Evolutionary conservation across 2,797 vertebrate genomes (phyloP), one percentile per base, ranked within the genome.

Genomic region (Perodicticus potto): DNA sequence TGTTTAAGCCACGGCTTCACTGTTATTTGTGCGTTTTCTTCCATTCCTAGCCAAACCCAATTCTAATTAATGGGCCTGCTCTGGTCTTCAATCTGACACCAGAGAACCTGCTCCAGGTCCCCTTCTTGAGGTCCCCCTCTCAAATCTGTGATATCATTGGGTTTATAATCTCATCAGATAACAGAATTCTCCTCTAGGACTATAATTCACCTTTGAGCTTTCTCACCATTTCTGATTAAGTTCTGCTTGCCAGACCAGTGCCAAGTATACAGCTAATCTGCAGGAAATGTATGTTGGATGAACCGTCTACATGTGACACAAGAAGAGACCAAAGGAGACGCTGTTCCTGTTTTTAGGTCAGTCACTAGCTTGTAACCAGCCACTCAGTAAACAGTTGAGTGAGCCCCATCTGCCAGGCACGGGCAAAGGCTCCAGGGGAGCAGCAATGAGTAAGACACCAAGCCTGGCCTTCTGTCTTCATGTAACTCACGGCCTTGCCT

Each of bases 191-290:
- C 65, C 40, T 16, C 61, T 13, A 25, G 19, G n/a, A n/a, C 10
- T 93, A 34, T 13, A 61, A 19, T 69, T 88, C 63, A 88, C 12
- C 78, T 82, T 90, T 90, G 90, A 49, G 29, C 57, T 96, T 82
- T 70, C 43, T 49, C 45, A 49, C 45, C 45, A 49, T 49, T 49
- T 49, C 45, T 49, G 45, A 49, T 49, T 13, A 49, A 49, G 45
- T 49, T 49, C 45, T 49, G 45, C 45, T 49, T 49, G 45, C 11
- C 45, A 93, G 59, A 72, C 63, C 12, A 23, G 43, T n/a, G 45
- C 32, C 29, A 17, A 65, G 65, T 9, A 63, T 5, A n/a, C 29
- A 34, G 57, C 55, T 74, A 23, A 34, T 86, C 81, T 65, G 40
- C 49, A 80, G 73, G 88, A 95, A 86, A 57, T 19, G 5, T 5